phyloP scores from a whole-genome alignment of 2,797 vertebrate species.

The Arrhamphus sclerolepis region DNA sequence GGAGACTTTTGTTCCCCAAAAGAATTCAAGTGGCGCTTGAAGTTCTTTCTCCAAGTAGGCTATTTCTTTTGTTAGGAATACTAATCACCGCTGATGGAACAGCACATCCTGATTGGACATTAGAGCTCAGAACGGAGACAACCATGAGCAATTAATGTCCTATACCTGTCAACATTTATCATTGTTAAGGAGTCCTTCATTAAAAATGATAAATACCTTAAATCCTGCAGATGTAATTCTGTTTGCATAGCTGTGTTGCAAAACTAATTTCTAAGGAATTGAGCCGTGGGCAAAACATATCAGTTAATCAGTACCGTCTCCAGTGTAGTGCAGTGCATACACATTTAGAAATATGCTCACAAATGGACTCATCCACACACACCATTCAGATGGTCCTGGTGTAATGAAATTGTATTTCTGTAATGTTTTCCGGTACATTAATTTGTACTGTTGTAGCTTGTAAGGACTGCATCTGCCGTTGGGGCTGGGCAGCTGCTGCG shows the following conservation, averaged over 20 bases:
- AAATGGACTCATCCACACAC: conserved; percentile 9
- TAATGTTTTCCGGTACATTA: conserved; percentile 41
- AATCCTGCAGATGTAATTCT: conserved; percentile 33
- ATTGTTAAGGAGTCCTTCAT: conserved; percentile 36
- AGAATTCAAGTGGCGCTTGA: conserved; percentile 3
- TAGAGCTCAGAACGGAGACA: conserved; percentile 34
- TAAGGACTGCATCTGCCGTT: conserved; percentile 14
- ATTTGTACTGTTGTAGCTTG: conserved; percentile 23
- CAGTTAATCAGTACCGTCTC: conserved; percentile 36
- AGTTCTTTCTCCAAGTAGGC: background rate
- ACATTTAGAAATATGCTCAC: conserved; percentile 5
- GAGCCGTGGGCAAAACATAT: conserved; percentile 36
- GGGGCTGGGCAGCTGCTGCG: conserved; percentile 9
- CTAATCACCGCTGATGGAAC: conserved; percentile 20
- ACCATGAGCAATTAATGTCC: conserved; percentile 37
- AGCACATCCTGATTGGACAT: conserved; percentile 24
- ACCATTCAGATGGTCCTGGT: conserved; percentile 10
- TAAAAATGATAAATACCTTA: conserved; percentile 47
- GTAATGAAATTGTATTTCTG: conserved; percentile 30
- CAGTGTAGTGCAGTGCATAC: conserved; percentile 6
- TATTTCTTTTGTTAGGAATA: conserved; percentile 17
- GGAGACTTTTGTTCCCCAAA: conserved; percentile 1
- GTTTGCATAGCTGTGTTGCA: conserved; percentile 16
- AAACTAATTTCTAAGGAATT: conserved; percentile 46
- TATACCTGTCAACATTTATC: conserved; percentile 46